A percentile compares a stretch with the other conserved stretches of the same genome.
Conservation (phyloP, 2,797 vertebrate species). For the Platyrinchus mystaceus region DNA sequence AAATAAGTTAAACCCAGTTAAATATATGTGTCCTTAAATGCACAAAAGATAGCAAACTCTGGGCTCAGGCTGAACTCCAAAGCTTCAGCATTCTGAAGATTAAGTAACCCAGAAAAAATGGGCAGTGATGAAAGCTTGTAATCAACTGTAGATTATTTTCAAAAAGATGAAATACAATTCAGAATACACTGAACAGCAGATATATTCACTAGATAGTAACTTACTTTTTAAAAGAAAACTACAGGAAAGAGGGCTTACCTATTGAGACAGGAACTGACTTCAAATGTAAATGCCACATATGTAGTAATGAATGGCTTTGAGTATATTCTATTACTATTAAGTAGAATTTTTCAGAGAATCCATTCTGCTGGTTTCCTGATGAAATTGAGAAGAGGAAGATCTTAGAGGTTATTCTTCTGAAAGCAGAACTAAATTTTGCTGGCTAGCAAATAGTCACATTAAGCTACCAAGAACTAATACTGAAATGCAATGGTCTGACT, state of each 20-base stretch:
- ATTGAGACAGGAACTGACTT: constrained; percentile 85
- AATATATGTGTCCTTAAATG: not conserved
- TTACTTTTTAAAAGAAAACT: not conserved
- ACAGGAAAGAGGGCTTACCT: constrained; percentile 77
- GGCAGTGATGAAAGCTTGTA: not conserved
- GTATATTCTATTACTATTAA: constrained; percentile 91
- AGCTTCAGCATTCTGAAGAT: not conserved
- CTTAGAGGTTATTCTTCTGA: not conserved
- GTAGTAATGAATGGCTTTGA: constrained; percentile 83
- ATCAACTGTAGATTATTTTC: not conserved
- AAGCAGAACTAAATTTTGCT: not conserved
- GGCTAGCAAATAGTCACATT: not conserved
- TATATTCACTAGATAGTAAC: not conserved
- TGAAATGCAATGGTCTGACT: not conserved
- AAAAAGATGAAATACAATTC: not conserved
- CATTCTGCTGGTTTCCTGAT: constrained; percentile 69
- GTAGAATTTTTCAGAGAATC: constrained; percentile 93
- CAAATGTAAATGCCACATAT: constrained; percentile 97
- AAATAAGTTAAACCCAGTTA: not conserved
- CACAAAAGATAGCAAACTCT: not conserved
- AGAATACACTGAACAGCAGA: not conserved
- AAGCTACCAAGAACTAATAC: not conserved
- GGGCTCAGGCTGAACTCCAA: not conserved
- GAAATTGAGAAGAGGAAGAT: constrained; percentile 17
- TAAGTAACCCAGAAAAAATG: not conserved